Conservation (phyloP, 2,113 vertebrate genomes). For the Marmota monax region DNA sequence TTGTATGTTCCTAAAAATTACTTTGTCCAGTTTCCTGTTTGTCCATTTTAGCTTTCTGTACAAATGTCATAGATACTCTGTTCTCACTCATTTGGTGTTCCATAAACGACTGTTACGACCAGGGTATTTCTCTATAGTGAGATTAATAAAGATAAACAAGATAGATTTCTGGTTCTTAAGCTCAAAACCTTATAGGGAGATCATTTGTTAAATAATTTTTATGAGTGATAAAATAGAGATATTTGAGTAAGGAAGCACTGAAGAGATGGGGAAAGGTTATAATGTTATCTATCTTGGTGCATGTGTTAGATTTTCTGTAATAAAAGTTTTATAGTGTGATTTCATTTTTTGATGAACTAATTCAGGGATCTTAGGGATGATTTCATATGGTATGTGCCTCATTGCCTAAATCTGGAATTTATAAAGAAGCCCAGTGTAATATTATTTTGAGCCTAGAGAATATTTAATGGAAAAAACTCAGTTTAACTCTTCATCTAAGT, state of each 20-base stretch:
- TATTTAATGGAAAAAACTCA: conserved; percentile 43
- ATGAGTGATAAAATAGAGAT: conserved; percentile 23
- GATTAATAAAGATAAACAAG: not conserved
- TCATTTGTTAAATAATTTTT: conserved; percentile 15
- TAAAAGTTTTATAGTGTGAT: conserved; percentile 35
- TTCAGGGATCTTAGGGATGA: conserved; percentile 2
- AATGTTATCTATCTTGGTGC: not conserved
- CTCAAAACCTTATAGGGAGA: not conserved
- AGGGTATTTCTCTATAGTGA: conserved; percentile 10
- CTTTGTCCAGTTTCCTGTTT: conserved; percentile 7
- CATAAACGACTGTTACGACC: not conserved
- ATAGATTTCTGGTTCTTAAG: conserved; percentile 35
- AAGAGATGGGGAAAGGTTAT: not conserved
- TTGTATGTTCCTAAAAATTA: conserved; percentile 46
- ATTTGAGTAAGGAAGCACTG: not conserved
- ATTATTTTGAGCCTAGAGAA: conserved; percentile 57
- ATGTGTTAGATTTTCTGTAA: conserved; percentile 13
- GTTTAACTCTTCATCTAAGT: conserved; percentile 43
- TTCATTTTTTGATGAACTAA: conserved; percentile 32
- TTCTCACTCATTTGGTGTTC: not conserved
- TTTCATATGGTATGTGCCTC: not conserved
- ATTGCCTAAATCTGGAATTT: conserved; percentile 38
- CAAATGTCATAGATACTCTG: not conserved
- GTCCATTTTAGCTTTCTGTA: conserved; percentile 24
- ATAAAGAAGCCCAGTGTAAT: conserved; percentile 14